Evolutionary conservation across 2,113 vertebrate species (phyloP).

Genomic region (Actenoides hombroni): DNA sequence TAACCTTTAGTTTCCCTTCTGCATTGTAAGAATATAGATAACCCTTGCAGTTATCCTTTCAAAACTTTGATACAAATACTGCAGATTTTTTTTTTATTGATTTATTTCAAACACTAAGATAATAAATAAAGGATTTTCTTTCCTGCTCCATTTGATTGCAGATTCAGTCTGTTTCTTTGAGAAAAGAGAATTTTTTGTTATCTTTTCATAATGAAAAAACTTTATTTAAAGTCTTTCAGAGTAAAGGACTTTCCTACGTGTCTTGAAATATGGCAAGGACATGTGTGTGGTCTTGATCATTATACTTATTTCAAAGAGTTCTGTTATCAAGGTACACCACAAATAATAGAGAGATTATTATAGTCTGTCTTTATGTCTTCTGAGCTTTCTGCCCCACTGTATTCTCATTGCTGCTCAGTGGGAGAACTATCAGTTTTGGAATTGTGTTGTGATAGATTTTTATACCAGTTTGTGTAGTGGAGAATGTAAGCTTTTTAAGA

Average conservation of each 20-base stretch:
- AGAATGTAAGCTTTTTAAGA: slow-evolving; percentile 49
- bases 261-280: neutral
- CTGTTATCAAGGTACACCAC: neutral
- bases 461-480: slow-evolving; percentile 41
- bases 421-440: slow-evolving; percentile 42
- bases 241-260: neutral
- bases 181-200: neutral
- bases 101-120: neutral
- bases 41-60: neutral
- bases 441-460: slow-evolving; percentile 57
- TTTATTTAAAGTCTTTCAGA: neutral
- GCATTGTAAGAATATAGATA: neutral
- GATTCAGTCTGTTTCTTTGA: neutral
- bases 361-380: neutral
- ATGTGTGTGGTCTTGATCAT: neutral
- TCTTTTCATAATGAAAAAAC: neutral
- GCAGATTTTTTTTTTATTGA: neutral
- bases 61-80: neutral
- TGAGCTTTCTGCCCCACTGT: neutral
- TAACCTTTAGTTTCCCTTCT: neutral
- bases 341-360: neutral
- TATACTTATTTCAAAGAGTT: slow-evolving; percentile 22
- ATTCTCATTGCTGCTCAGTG: neutral
- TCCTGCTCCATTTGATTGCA: neutral
- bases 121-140: neutral